Conservation (phyloP, 2,888 invertebrate species). For the Luffia ferchaultella region DNA sequence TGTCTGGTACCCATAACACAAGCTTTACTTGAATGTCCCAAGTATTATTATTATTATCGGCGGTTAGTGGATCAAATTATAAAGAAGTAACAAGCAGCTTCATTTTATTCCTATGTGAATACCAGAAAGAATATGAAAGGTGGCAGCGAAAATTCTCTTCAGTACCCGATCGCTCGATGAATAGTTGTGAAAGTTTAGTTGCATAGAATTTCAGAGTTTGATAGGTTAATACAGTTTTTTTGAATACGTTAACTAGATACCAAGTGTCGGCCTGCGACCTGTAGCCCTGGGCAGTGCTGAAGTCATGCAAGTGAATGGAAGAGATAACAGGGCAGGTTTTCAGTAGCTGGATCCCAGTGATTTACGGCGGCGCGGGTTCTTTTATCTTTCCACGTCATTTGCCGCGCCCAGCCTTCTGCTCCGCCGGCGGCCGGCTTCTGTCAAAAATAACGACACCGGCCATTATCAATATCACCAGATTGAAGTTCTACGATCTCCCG, state of each 20-base stretch:
- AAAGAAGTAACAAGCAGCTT: too few relatives aligned
- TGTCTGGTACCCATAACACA: too few relatives aligned
- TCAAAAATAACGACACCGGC: background rate
- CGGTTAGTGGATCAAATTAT: too few relatives aligned
- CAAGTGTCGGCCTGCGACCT: background rate
- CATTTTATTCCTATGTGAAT: too few relatives aligned
- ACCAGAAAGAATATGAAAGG: too few relatives aligned
- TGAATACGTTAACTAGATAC: background rate
- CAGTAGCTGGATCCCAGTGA: background rate
- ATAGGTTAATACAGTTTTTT: background rate
- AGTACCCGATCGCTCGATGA: too few relatives aligned
- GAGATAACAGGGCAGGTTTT: background rate
- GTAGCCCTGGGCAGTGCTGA: background rate
- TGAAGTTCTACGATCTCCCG: background rate
- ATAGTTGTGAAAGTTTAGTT: too few relatives aligned
- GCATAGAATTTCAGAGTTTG: background rate
- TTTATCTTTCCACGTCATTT: conserved; percentile 4
- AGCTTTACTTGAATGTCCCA: too few relatives aligned
- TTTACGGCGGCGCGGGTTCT: background rate
- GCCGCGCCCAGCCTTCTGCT: background rate
- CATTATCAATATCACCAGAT: background rate
- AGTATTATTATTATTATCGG: too few relatives aligned
- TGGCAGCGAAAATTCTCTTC: too few relatives aligned
- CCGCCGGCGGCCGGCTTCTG: background rate
- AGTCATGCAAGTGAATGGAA: background rate